Base-by-base conservation (phyloP, 2,888 invertebrate genomes). In the Pocota personata region DNA sequence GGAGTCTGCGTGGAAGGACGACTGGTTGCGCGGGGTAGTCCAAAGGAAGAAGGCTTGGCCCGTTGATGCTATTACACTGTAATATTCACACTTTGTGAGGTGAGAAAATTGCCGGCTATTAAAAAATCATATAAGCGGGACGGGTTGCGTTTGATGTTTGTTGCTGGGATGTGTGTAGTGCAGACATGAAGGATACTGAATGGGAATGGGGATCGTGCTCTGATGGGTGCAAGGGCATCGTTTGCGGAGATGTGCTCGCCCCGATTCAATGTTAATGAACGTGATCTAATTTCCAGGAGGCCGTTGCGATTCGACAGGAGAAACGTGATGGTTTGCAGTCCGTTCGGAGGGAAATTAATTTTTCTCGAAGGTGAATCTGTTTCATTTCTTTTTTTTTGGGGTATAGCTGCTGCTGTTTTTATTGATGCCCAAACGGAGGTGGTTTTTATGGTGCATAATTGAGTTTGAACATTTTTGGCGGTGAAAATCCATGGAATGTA, bases 11-110 rank as follows among this genome's bases (percentile, higher is more conserved):
- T 72, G 46, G 48, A 40, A 62, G 57, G 69, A 50, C 50, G 50
- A 69, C 67, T 37, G 50, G 30, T 46, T n/a, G 40, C 10, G 30
- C 71, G 60, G 60, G 37, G 62, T 32, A 55, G 55, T 75, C 83
- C 55, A 55, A 60, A 79, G 57, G 73, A 75, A 46, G 77, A 76
- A 77, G 86, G 86, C 91, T 91, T 92, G 92, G 90, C 92, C 90
- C 91, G 91, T 92, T 92, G 91, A 91, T 91, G 91, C 91, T 92
- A 91, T 91, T 91, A 91, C 91, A 92, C 92, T 91, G 91, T 92
- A 92, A 92, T 92, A 92, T 92, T 92, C 92, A 92, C 92, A 92
- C 92, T 92, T 92, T 91, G 91, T 90, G 92, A 92, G 92, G 92
- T 92, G 92, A 92, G 92, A 92, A 92, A 92, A 92, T 92, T 92